Percentiles rank a stretch among this genome's conserved stretches.
These are phyloP conservation scores for Gallinago paraguaiae DNA, from an alignment of 2,113 vertebrate species.

Conservation along the genomic window DNA sequence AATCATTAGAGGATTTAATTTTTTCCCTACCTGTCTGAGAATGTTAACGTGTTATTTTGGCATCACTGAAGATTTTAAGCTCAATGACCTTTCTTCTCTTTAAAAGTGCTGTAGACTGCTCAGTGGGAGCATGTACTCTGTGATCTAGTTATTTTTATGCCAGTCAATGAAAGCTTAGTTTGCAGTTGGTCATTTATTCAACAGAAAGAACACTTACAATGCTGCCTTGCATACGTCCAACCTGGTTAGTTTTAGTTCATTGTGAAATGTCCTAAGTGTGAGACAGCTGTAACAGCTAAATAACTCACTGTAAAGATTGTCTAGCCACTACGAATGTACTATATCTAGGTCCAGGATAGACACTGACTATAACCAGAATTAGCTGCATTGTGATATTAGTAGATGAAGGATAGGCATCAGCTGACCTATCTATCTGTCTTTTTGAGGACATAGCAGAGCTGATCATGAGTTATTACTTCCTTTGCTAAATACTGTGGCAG, in stretches of 20 bases:
- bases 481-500: neutral
- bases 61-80: neutral
- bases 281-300: neutral
- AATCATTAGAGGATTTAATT: neutral
- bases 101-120: neutral
- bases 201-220: neutral
- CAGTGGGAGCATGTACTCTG: neutral
- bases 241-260: neutral
- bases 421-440: neutral
- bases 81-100: neutral
- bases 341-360: neutral
- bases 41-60: neutral
- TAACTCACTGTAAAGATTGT: neutral
- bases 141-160: neutral
- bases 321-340: neutral
- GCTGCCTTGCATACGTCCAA: neutral
- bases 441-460: neutral
- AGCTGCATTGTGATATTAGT: neutral
- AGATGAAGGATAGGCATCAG: neutral
- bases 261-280: neutral
- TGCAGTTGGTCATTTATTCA: neutral
- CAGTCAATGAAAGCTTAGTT: neutral
- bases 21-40: neutral
- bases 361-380: neutral
- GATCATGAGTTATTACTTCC: neutral